These are phyloP conservation scores for Digitonthophagus gazella DNA, from an alignment of 2,888 invertebrate genomes.

Conservation along the genomic window DNA sequence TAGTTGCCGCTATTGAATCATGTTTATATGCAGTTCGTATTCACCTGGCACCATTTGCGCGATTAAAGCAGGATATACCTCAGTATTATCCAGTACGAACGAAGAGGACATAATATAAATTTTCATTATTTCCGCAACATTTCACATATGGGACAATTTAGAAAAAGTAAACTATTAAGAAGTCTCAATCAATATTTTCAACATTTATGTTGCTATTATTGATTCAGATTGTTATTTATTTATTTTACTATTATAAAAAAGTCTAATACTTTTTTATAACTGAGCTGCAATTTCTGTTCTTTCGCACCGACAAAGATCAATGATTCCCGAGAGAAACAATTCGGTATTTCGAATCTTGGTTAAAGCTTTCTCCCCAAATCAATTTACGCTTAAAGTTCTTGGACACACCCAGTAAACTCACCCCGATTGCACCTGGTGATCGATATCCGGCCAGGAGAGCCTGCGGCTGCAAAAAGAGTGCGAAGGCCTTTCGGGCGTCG, in stretches of 20 bases:
- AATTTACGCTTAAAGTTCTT: background rate
- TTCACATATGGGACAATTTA: too few relatives aligned
- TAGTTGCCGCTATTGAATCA: background rate
- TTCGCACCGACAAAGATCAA: too few relatives aligned
- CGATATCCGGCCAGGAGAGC: constrained; percentile 82
- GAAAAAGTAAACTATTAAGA: too few relatives aligned
- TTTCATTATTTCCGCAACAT: background rate
- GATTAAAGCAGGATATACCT: background rate
- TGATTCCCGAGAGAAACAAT: too few relatives aligned
- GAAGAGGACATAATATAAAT: background rate
- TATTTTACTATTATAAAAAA: too few relatives aligned
- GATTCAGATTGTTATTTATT: too few relatives aligned
- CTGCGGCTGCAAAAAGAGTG: constrained; percentile 75
- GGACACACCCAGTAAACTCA: constrained; percentile 51
- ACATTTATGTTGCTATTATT: too few relatives aligned
- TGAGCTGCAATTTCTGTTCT: too few relatives aligned
- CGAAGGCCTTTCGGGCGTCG: constrained; percentile 53
- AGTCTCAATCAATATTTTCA: too few relatives aligned
- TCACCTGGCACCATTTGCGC: background rate
- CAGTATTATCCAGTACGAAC: background rate
- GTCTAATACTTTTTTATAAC: too few relatives aligned
- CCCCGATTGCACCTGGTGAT: constrained; percentile 81
- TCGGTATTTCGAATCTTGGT: too few relatives aligned
- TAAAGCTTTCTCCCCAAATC: background rate
- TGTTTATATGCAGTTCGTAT: background rate